A percentile compares a stretch with the other conserved stretches of the same genome.
Conservation (phyloP, 2,888 invertebrate genomes). For the Protodeltote pygarga region DNA sequence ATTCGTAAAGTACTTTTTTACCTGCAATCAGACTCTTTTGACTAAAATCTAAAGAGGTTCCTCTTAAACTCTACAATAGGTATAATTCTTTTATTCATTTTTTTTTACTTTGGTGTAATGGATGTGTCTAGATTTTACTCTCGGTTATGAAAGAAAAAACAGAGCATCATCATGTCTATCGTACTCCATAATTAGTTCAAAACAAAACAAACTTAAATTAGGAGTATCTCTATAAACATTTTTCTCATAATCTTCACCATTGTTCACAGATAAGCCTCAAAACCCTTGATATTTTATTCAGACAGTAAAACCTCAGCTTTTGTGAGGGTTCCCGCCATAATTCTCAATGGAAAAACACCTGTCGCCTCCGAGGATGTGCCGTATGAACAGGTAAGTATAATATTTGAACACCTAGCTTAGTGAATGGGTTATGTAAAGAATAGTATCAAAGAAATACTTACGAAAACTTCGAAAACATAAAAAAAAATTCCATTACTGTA, state of each 20-base stretch:
- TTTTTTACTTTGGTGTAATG: no score
- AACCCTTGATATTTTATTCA: constrained; percentile 62
- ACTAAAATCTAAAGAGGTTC: no score
- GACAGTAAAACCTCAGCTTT: constrained; percentile 50
- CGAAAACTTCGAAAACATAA: no score
- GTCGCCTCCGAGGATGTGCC: constrained; percentile 40
- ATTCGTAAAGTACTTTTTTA: no score
- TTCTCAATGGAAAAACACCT: constrained; percentile 53
- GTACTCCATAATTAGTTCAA: constrained; percentile 11
- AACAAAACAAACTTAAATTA: constrained; percentile 19
- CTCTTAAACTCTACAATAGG: no score
- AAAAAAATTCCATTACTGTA: no score
- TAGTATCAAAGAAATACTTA: no score
- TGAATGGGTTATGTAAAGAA: constrained; percentile 21
- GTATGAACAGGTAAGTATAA: constrained; percentile 36
- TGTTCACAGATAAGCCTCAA: constrained; percentile 38
- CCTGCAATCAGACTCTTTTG: no score
- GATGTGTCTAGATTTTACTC: no score
- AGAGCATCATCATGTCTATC: neutral
- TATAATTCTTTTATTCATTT: no score
- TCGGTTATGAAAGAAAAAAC: neutral
- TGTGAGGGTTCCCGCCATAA: constrained; percentile 48
- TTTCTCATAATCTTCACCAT: constrained; percentile 37
- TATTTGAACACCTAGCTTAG: constrained; percentile 22
- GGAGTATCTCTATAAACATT: constrained; percentile 23